Base-by-base conservation (phyloP, 2,797 vertebrate species). In the Sebastiscus albofasciatus region DNA sequence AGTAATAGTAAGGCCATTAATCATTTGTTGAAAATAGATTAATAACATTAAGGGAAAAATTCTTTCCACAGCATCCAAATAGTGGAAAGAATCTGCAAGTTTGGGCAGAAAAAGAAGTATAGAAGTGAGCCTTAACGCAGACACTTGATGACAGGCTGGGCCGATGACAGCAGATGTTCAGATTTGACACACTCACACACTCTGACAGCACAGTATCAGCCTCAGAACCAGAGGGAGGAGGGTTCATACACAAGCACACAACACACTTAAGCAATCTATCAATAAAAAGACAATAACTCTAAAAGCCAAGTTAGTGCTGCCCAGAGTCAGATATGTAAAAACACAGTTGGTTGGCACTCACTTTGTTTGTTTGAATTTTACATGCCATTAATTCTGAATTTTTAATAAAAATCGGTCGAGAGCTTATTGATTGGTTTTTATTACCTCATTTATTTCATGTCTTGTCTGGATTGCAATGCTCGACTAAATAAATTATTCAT, bases 401-500 rank as follows among this genome's bases (percentile, higher is more conserved):
- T 67, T 78, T 78, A 72, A 88, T 85, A 77, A 65, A 86, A 79
- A 84, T 70, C 39, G 1, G 8, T 46, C 49, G 3, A 55, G 42
- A 49, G 77, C 12, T 81, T 85, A 86, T 83, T 80, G 86, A 90
- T 77, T 62, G 22, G 2, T 74, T 86, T 84, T 87, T 82, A 86
- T 82, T 75, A 76, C 72, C 71, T 61, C n/a, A 58, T 77, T 81
- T 76, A 75, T 89, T 82, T 84, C 70, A 77, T 46, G 59, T 80
- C 58, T 79, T 69, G 55, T 79, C 67, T 83, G 67, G 58, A 80
- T 78, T 81, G 68, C 72, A 79, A 33, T 39, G 75, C 42, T 72
- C 68, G 77, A 14, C 56, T 91, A 77, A 14, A 54, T 92, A 79
- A 86, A 89, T 87, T 77, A 91, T 91, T 90, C 74, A 91, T 79